Evolutionary conservation across 2,113 vertebrate species (phyloP).

Genomic region (Procavia capensis): DNA sequence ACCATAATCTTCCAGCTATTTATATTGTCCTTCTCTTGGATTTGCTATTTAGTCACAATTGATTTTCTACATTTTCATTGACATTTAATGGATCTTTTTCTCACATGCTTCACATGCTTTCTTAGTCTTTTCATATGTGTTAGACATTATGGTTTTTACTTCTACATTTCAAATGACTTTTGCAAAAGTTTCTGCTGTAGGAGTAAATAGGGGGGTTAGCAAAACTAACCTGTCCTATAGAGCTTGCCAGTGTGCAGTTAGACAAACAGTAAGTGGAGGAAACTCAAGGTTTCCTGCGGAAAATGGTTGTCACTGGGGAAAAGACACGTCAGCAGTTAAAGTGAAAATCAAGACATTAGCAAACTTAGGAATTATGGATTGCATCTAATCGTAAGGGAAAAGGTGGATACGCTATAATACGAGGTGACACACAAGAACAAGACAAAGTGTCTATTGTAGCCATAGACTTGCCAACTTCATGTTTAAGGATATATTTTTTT

Average conservation of each 20-base stretch:
- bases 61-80: neutral
- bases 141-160: neutral
- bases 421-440: neutral
- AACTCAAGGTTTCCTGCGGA: neutral
- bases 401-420: neutral
- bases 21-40: neutral
- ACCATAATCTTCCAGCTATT: accelerated
- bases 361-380: neutral
- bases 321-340: neutral
- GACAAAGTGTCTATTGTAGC: neutral
- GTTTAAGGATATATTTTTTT: neutral
- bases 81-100: neutral
- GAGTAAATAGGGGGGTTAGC: neutral
- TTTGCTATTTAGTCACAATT: neutral
- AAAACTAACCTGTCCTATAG: neutral
- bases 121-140: neutral
- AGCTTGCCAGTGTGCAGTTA: neutral
- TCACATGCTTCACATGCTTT: neutral
- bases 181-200: neutral
- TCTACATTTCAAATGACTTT: neutral
- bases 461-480: neutral
- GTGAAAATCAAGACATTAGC: neutral
- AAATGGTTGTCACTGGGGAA: neutral
- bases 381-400: neutral
- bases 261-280: neutral